phyloP scores from a whole-genome alignment of 2,888 invertebrate genomes.

The Tortrix viridana region DNA sequence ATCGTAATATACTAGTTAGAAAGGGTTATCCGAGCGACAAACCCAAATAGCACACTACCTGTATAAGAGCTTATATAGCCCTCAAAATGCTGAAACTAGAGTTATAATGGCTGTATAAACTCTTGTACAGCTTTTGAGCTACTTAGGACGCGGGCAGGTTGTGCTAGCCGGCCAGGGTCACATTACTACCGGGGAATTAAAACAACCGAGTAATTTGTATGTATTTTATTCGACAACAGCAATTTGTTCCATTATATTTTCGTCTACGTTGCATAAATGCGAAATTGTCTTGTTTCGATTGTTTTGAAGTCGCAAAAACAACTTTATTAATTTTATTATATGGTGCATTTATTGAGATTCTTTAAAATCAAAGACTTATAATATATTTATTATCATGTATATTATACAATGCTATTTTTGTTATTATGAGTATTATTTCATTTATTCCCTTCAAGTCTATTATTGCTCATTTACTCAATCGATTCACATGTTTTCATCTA shows the following conservation, averaged over 20 bases:
- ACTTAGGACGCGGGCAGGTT: no score
- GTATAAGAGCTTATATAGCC: no score
- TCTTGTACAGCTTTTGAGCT: no score
- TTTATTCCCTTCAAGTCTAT: conserved; percentile 20
- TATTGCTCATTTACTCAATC: conserved; percentile 30
- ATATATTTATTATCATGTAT: conserved; percentile 29
- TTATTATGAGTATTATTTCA: conserved; percentile 34
- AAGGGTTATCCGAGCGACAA: no score
- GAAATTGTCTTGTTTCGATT: conserved; percentile 10
- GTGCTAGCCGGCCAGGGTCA: neutral
- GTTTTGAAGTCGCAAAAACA: conserved; percentile 46
- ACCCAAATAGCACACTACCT: no score
- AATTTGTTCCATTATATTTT: conserved; percentile 48
- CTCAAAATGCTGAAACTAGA: no score
- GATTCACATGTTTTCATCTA: conserved; percentile 19
- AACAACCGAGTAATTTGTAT: conserved; percentile 34
- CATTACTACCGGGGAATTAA: neutral
- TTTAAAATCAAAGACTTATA: conserved; percentile 32
- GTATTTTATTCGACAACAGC: conserved; percentile 65
- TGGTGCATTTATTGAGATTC: conserved; percentile 54
- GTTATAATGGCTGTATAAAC: no score
- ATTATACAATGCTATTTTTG: conserved; percentile 34
- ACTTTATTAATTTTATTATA: conserved; percentile 53
- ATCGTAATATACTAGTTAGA: no score
- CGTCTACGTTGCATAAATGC: conserved; percentile 25